Conservation (phyloP, 2,797 vertebrate species). For the Myotis vivesi region DNA sequence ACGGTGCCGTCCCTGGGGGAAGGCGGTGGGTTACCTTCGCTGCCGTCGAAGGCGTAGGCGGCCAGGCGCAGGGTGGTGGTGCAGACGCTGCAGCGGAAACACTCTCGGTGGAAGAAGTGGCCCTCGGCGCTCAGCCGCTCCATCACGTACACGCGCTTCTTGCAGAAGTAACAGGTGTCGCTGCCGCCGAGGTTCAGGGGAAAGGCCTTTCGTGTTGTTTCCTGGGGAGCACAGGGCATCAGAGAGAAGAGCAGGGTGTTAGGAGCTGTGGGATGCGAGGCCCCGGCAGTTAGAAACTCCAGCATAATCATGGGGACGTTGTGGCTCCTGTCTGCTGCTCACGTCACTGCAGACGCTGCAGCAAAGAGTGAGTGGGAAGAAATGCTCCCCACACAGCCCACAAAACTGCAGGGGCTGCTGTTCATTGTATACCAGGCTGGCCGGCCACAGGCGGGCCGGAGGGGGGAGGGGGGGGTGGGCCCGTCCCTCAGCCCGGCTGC, state of each 20-base stretch:
- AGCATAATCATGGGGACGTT: neutral
- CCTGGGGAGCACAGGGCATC: constrained; percentile 81
- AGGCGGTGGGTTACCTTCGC: constrained; percentile 87
- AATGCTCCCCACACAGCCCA: rapidly evolving
- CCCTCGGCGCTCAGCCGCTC: constrained; percentile 95
- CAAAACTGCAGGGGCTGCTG: neutral
- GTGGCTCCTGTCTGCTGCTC: neutral
- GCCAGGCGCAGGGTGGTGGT: constrained; percentile 90
- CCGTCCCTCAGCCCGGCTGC: neutral
- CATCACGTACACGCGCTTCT: constrained; percentile 94
- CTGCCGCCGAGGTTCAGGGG: constrained; percentile 90
- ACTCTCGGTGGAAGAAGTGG: constrained; percentile 96
- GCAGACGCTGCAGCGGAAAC: constrained; percentile 94
- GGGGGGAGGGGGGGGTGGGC: too few species aligned
- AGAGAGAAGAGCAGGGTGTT: neutral
- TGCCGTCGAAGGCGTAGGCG: constrained; percentile 91
- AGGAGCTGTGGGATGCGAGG: neutral
- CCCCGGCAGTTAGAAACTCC: neutral
- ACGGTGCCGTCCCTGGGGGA: neutral
- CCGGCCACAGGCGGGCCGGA: rapidly evolving
- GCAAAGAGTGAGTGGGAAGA: neutral
- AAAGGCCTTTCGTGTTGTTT: constrained; percentile 87
- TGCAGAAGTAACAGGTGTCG: constrained; percentile 93
- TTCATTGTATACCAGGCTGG: rapidly evolving
- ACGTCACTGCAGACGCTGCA: neutral